Percentiles rank a stretch among this genome's conserved stretches.
These are phyloP conservation scores for Luperina nickerlii DNA, from an alignment of 2,888 invertebrate species.

Conservation along the genomic window DNA sequence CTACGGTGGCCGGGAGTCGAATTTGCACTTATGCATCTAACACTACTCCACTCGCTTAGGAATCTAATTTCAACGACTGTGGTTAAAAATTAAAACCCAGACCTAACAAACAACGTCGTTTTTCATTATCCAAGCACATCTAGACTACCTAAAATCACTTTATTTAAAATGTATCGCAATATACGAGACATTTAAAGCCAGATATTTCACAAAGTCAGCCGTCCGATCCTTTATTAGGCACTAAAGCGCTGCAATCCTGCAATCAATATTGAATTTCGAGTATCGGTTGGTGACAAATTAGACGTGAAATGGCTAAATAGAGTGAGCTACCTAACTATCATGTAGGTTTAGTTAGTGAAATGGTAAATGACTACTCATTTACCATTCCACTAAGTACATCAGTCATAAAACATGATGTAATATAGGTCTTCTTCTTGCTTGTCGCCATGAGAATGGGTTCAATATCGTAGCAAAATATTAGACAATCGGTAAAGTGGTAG, in stretches of 20 bases:
- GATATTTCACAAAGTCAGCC: constrained; percentile 58
- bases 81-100: neutral
- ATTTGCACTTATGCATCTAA: neutral
- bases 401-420: neutral
- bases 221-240: constrained; percentile 61
- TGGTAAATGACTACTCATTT: neutral
- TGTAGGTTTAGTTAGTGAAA: constrained; percentile 5
- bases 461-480: neutral
- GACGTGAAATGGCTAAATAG: constrained; percentile 62
- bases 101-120: constrained; percentile 2
- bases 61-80: neutral
- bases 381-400: too few species aligned
- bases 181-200: constrained; percentile 37
- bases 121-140: neutral
- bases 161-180: constrained; percentile 26
- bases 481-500: too few species aligned
- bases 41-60: neutral
- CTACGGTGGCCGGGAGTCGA: neutral
- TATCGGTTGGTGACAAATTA: constrained; percentile 60
- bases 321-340: constrained; percentile 32
- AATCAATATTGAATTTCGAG: constrained; percentile 67
- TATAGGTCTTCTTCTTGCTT: neutral
- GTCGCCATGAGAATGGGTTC: neutral
- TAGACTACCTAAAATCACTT: neutral
- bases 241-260: constrained; percentile 60